A percentile compares a stretch with the other conserved stretches of the same genome.
Conservation (phyloP, 2,797 vertebrate species). For the Lacerta bilineata region DNA sequence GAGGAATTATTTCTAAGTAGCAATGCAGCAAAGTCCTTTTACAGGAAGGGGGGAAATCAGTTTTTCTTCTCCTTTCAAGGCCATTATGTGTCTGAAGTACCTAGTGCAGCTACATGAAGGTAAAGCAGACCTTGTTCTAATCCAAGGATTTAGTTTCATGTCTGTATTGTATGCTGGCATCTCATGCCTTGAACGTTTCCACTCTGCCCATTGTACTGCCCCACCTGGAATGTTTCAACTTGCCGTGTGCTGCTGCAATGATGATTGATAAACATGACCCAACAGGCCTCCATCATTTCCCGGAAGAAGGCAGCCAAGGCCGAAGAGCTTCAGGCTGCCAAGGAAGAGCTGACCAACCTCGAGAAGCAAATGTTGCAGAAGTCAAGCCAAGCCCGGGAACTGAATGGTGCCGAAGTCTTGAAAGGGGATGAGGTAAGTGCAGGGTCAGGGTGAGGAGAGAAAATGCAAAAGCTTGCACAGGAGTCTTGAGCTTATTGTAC, state of each 20-base stretch:
- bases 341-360: conserved; percentile 86
- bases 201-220: not conserved
- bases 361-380: conserved; percentile 89
- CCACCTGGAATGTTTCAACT: not conserved
- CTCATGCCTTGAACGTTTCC: not conserved
- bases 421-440: conserved; percentile 90
- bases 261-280: conserved; percentile 38
- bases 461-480: not conserved
- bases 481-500: not conserved
- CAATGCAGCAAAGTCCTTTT: not conserved
- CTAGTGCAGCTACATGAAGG: not conserved
- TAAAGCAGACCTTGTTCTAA: not conserved
- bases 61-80: not conserved
- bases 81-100: not conserved
- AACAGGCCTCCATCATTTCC: conserved; percentile 92
- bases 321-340: conserved; percentile 93
- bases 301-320: conserved; percentile 94
- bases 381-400: conserved; percentile 81
- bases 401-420: conserved; percentile 86
- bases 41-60: too few species aligned
- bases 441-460: not conserved
- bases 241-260: not conserved
- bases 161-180: not conserved
- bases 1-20: not conserved
- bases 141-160: not conserved